phyloP scores from a whole-genome alignment of 2,113 vertebrate genomes.

The Callionymus lyra region DNA sequence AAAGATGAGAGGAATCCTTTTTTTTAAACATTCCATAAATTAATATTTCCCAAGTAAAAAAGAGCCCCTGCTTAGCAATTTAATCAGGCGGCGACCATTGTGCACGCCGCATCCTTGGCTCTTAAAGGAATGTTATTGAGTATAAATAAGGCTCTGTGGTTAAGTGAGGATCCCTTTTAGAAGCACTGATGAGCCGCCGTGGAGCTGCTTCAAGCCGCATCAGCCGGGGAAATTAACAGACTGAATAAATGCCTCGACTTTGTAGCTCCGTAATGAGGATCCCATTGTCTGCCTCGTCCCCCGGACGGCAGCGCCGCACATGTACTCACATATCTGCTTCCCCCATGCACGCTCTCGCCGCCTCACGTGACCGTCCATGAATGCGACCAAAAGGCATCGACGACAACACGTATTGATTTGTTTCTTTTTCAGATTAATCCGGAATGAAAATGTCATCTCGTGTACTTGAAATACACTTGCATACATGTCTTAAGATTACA shows the following conservation, averaged over 20 bases:
- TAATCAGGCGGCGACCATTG: conserved; percentile 36
- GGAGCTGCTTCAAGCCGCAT: conserved; percentile 33
- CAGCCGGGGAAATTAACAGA: conserved; percentile 49
- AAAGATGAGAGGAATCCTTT: conserved; percentile 10
- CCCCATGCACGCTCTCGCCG: conserved; percentile 13
- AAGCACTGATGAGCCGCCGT: conserved; percentile 42
- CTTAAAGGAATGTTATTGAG: conserved; percentile 43
- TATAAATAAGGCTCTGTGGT: conserved; percentile 41
- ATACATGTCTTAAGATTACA: too few relatives aligned
- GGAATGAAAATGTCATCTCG: too few relatives aligned
- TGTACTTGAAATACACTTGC: too few relatives aligned
- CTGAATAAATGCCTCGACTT: conserved; percentile 42
- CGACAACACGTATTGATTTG: too few relatives aligned
- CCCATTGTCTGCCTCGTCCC: conserved; percentile 15
- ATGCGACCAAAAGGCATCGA: too few relatives aligned
- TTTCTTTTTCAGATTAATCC: too few relatives aligned
- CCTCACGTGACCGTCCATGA: conserved; percentile 2
- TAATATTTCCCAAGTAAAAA: conserved; percentile 33
- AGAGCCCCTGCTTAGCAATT: conserved; percentile 25
- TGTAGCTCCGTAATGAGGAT: conserved; percentile 42
- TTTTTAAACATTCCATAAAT: conserved; percentile 36
- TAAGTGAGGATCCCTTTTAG: conserved; percentile 45
- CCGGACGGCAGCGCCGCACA: conserved; percentile 8
- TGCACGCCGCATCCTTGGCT: conserved; percentile 24
- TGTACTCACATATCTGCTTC: conserved; percentile 24